Evolutionary conservation across 2,113 vertebrate species (phyloP).

Genomic region (Austrofundulus limnaeus): DNA sequence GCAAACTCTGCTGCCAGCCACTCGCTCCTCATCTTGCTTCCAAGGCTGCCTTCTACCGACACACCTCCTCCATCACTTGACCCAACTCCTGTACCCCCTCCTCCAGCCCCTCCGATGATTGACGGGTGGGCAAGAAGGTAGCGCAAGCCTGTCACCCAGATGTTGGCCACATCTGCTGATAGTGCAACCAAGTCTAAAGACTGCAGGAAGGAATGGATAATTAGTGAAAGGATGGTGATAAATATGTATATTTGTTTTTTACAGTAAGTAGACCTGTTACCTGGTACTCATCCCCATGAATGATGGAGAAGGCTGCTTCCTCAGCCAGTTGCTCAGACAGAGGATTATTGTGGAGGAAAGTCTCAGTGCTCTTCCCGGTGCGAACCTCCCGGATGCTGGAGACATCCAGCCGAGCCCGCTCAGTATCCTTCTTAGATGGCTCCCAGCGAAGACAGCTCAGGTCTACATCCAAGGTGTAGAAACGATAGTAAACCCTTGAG

Average conservation of each 20-base stretch:
- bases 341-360: constrained; percentile 91
- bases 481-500: constrained; percentile 93
- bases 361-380: constrained; percentile 96
- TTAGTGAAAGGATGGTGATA: neutral
- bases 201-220: constrained; percentile 50
- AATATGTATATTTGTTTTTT: neutral
- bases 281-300: constrained; percentile 93
- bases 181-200: constrained; percentile 95
- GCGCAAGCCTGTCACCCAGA: constrained; percentile 96
- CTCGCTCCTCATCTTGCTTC: constrained; percentile 84
- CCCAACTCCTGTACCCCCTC: constrained; percentile 63
- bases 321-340: constrained; percentile 91
- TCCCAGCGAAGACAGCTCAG: constrained; percentile 95
- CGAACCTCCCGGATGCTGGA: constrained; percentile 90
- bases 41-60: constrained; percentile 83
- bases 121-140: constrained; percentile 92
- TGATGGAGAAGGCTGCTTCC: constrained; percentile 92
- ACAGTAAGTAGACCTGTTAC: neutral
- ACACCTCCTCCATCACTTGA: constrained; percentile 80
- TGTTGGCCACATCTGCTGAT: constrained; percentile 95
- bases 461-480: constrained; percentile 93
- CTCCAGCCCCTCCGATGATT: constrained; percentile 81
- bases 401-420: constrained; percentile 93
- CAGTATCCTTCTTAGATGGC: constrained; percentile 95
- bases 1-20: constrained; percentile 90